Evolutionary conservation across 2,113 vertebrate genomes (phyloP).

Genomic region (Dryoscopus gambensis): DNA sequence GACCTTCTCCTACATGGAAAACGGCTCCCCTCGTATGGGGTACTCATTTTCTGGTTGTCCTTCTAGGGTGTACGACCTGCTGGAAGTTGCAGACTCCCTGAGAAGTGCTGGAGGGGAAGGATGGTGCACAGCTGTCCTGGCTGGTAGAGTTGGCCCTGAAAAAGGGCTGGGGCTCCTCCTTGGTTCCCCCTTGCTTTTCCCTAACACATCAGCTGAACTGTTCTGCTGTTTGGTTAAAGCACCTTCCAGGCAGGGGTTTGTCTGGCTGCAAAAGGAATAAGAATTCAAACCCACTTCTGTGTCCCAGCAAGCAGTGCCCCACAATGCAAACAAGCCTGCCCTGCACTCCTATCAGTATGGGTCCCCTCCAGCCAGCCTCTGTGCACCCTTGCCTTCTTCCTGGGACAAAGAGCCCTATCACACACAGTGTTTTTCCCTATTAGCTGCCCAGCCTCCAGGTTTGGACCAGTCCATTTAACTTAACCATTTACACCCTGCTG

Average conservation of each 20-base stretch:
- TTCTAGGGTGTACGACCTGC: not conserved
- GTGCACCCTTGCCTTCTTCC: not conserved
- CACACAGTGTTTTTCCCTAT: not conserved
- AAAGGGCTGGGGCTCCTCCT: not conserved
- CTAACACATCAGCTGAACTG: not conserved
- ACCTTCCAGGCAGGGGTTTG: not conserved
- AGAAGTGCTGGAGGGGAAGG: not conserved
- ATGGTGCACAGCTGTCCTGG: not conserved
- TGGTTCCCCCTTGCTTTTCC: not conserved
- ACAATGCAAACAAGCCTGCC: not conserved
- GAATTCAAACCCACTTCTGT: not conserved
- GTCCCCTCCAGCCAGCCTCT: not conserved
- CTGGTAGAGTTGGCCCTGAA: not conserved
- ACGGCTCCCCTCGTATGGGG: not conserved
- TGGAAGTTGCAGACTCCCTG: not conserved
- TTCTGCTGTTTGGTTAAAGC: not conserved
- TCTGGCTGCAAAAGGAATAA: not conserved
- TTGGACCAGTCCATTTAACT: not conserved
- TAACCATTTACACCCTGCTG: not conserved
- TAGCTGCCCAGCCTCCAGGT: not conserved
- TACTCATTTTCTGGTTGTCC: not conserved
- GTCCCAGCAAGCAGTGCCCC: not conserved
- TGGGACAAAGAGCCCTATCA: not conserved
- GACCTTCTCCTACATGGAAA: not conserved
- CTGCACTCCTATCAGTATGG: not conserved